These are phyloP conservation scores for Thymelicus sylvestris DNA, from an alignment of 2,888 invertebrate genomes.

Conservation along the genomic window DNA sequence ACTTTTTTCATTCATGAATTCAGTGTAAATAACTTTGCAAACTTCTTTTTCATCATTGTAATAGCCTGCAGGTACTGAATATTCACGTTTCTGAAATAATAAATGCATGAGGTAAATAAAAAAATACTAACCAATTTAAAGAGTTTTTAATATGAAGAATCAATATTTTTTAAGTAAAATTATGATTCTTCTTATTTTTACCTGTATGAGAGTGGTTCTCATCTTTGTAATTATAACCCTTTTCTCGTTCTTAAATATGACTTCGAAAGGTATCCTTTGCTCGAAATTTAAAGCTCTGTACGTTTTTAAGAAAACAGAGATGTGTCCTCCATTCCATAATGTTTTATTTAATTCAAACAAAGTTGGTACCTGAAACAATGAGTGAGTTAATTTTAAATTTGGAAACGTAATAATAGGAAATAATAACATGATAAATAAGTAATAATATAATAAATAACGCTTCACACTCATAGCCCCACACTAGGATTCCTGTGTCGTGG, in stretches of 20 bases:
- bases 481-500: too few species aligned
- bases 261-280: slow-evolving; percentile 65
- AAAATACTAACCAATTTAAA: background rate
- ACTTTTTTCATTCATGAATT: slow-evolving; percentile 53
- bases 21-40: slow-evolving; percentile 53
- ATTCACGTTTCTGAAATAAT: slow-evolving; percentile 65
- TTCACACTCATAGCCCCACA: too few species aligned
- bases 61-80: slow-evolving; percentile 62
- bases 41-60: slow-evolving; percentile 62
- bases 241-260: slow-evolving; percentile 63
- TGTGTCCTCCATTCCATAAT: slow-evolving; percentile 55
- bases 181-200: background rate
- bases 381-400: background rate
- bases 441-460: too few species aligned
- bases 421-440: too few species aligned
- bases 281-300: slow-evolving; percentile 63
- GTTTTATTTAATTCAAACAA: slow-evolving; percentile 59
- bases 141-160: too few species aligned
- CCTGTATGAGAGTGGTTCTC: slow-evolving; percentile 43
- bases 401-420: too few species aligned
- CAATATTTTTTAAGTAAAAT: too few species aligned
- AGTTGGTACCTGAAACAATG: slow-evolving; percentile 58
- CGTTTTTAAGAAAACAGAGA: slow-evolving; percentile 62
- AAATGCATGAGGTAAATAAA: background rate
- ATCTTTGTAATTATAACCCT: slow-evolving; percentile 63